phyloP scores from a whole-genome alignment of 2,797 vertebrate species.

The Enteromius anoplus region DNA sequence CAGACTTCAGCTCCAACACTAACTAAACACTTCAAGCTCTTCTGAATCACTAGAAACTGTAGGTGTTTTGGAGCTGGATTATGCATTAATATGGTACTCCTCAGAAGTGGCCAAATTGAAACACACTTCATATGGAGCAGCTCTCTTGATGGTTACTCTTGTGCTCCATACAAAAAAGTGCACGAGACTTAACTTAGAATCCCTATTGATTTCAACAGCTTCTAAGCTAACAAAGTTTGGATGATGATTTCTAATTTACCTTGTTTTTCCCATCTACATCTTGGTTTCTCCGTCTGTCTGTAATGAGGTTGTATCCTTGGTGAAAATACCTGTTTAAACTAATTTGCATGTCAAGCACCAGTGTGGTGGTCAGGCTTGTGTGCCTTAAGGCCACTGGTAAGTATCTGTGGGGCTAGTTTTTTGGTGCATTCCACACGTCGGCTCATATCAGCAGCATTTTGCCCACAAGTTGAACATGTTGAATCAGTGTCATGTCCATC shows the following conservation, averaged over 20 bases:
- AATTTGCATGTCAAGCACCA: background rate
- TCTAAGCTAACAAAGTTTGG: background rate
- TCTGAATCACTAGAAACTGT: background rate
- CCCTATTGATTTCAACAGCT: background rate
- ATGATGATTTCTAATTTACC: too few relatives aligned
- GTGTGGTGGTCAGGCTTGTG: background rate
- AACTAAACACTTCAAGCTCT: background rate
- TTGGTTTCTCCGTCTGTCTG: background rate
- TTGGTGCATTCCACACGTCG: too few relatives aligned
- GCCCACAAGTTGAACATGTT: too few relatives aligned
- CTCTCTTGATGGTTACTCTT: background rate
- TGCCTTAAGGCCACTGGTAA: background rate
- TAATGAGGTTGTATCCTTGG: background rate
- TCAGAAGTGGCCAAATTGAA: background rate
- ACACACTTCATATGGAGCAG: background rate
- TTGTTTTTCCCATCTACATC: background rate
- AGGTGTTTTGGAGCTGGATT: background rate
- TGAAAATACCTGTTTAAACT: background rate
- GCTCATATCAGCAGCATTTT: too few relatives aligned
- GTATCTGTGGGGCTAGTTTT: too few relatives aligned
- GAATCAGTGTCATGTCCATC: too few relatives aligned
- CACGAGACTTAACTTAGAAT: background rate
- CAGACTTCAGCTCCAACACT: background rate
- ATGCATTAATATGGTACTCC: background rate
- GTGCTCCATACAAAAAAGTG: background rate